Percentiles rank a stretch among this genome's conserved stretches.
Evolutionary conservation across 2,888 invertebrate species (phyloP).

Genomic region (Polymixis flavicincta): DNA sequence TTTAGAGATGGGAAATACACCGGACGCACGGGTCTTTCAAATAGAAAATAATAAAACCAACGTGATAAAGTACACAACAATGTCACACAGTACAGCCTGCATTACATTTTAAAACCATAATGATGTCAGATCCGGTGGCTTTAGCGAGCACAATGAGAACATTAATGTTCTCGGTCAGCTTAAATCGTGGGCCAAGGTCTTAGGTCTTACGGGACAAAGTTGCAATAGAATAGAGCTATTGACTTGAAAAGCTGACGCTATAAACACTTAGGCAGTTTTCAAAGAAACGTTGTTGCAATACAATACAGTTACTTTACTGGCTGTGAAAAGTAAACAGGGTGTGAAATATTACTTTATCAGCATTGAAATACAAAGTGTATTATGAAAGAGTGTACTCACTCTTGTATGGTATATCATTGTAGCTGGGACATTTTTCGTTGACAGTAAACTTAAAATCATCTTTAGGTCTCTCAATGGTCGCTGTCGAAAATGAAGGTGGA

Average conservation of each 20-base stretch:
- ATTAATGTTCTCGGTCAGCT: constrained; percentile 42
- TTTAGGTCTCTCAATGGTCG: neutral
- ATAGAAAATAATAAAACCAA: neutral
- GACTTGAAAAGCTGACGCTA: neutral
- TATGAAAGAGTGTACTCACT: neutral
- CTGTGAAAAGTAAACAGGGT: neutral
- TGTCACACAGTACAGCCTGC: constrained; percentile 14
- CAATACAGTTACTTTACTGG: constrained; percentile 4
- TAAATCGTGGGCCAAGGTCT: constrained; percentile 31
- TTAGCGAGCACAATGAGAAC: constrained; percentile 40
- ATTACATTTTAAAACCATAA: constrained; percentile 29
- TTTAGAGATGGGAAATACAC: neutral
- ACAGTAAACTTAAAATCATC: neutral
- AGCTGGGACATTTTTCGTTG: neutral
- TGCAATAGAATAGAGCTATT: constrained; percentile 2
- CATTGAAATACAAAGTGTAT: neutral
- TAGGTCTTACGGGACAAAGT: constrained; percentile 16
- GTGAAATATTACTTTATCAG: neutral
- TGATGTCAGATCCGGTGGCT: constrained; percentile 52
- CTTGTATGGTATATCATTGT: neutral
- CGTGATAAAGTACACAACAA: constrained; percentile 3
- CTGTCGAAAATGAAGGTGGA: neutral
- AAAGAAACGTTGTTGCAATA: neutral
- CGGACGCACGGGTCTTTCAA: neutral
- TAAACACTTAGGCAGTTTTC: neutral